Conservation (phyloP, 1,140 invertebrate species). For the Neodiprion lecontei region DNA sequence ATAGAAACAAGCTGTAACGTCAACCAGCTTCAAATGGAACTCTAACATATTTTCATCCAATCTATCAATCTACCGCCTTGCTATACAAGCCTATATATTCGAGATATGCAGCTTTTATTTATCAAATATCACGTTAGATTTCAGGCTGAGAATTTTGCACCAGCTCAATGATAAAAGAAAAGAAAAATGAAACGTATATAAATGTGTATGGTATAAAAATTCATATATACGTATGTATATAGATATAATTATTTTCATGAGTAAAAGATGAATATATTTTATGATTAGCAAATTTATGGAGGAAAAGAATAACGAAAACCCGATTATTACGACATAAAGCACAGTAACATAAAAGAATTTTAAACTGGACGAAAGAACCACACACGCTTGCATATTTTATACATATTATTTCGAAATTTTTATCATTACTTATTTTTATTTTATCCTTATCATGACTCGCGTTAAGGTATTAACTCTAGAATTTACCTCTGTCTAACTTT, state of each 20-base stretch:
- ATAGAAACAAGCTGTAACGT: neutral
- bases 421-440: neutral
- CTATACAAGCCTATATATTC: neutral
- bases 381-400: neutral
- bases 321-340: too few species aligned
- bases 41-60: slow-evolving; percentile 10
- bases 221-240: neutral
- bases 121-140: slow-evolving; percentile 6
- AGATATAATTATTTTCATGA: neutral
- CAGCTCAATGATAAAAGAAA: neutral
- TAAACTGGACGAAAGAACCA: neutral
- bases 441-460: too few species aligned
- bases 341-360: neutral
- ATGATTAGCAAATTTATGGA: neutral
- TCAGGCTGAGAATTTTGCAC: neutral
- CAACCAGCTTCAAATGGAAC: neutral
- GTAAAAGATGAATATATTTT: neutral
- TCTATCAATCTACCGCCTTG: slow-evolving; percentile 11
- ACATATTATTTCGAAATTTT: neutral
- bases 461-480: too few species aligned
- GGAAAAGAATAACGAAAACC: neutral
- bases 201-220: neutral
- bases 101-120: slow-evolving; percentile 6
- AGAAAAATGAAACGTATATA: too few species aligned
- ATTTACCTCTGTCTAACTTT: too few species aligned